phyloP scores from a whole-genome alignment of 2,888 invertebrate species.

The Leucoptera coffeella region DNA sequence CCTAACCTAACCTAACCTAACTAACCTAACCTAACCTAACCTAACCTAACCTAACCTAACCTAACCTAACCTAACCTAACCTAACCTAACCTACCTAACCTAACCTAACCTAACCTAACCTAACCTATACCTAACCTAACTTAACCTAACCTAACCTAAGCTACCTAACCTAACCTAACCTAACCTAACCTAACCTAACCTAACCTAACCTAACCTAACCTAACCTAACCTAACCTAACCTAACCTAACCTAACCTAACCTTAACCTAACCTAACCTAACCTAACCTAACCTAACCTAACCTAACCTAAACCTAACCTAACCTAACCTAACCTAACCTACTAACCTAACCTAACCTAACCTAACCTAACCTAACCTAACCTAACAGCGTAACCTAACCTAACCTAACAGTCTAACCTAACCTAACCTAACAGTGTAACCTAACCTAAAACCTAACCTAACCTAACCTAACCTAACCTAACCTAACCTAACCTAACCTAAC shows the following conservation, averaged over 20 bases:
- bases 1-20: neutral
- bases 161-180: conserved; percentile 10
- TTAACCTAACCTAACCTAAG: conserved; percentile 10
- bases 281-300: conserved; percentile 9
- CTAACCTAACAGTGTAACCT: too few species aligned
- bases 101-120: too few species aligned
- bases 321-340: too few species aligned
- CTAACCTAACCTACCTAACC: too few species aligned
- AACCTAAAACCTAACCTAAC: conserved; percentile 7
- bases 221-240: conserved; percentile 8
- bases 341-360: too few species aligned
- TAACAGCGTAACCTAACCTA: conserved; percentile 8
- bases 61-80: conserved; percentile 10
- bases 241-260: conserved; percentile 8
- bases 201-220: conserved; percentile 9
- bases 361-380: conserved; percentile 9
- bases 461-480: conserved; percentile 7
- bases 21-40: conserved; percentile 7
- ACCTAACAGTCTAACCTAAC: too few species aligned
- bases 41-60: conserved; percentile 8
- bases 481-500: conserved; percentile 7
- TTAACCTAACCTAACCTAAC: too few species aligned
- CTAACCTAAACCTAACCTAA: too few species aligned
- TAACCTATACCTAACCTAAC: conserved; percentile 10
- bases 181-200: conserved; percentile 10